phyloP scores from a whole-genome alignment of 2,113 vertebrate species.

The Garra rufa region DNA sequence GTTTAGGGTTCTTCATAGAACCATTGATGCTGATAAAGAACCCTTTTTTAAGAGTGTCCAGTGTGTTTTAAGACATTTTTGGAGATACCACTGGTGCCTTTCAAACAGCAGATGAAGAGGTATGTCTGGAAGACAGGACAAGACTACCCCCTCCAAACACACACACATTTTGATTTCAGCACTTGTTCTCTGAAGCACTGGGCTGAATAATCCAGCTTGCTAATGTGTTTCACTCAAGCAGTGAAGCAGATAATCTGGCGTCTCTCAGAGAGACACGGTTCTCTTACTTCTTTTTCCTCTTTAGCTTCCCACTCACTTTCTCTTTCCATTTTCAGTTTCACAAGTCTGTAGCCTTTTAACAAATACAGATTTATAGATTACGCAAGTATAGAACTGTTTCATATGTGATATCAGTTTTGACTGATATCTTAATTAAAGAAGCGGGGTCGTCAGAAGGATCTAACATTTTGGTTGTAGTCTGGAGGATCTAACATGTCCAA shows the following conservation, averaged over 20 bases:
- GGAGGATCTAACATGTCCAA: background rate
- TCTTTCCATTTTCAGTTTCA: background rate
- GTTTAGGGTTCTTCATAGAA: no score
- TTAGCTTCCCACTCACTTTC: background rate
- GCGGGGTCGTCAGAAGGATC: background rate
- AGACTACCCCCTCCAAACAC: background rate
- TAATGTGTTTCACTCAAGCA: constrained; percentile 75
- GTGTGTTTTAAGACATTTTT: background rate
- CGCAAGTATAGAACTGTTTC: background rate
- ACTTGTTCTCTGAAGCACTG: constrained; percentile 60
- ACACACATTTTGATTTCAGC: constrained; percentile 56
- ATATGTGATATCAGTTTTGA: background rate
- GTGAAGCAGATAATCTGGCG: constrained; percentile 74
- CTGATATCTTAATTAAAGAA: background rate
- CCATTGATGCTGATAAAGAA: no score
- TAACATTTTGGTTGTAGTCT: background rate
- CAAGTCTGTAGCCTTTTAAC: background rate
- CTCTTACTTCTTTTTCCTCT: constrained; percentile 16
- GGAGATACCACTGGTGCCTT: background rate
- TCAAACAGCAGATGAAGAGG: background rate
- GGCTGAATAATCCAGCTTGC: constrained; percentile 75
- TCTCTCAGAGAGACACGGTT: constrained; percentile 63
- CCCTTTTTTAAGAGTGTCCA: no score
- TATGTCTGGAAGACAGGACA: background rate
- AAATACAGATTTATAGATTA: background rate